Evolutionary conservation across 2,113 vertebrate species (phyloP).

Genomic region (Syngnathus scovelli): DNA sequence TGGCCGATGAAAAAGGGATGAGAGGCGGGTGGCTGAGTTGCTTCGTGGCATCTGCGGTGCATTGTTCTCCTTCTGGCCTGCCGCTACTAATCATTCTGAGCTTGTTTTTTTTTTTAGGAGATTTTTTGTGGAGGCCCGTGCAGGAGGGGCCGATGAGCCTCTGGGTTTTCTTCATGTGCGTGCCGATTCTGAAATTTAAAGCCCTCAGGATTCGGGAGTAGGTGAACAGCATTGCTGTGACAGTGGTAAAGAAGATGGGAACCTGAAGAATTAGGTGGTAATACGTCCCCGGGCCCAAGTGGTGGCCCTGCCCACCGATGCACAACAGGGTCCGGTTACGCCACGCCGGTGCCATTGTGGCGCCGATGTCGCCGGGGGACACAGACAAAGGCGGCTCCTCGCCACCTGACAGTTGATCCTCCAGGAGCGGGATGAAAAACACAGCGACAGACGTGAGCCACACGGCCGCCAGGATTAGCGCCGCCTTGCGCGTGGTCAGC

Average conservation of each 20-base stretch:
- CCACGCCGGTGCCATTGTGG: conserved; percentile 42
- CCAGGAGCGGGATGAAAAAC: conserved; percentile 75
- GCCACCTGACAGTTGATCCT: conserved; percentile 65
- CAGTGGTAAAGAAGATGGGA: conserved; percentile 73
- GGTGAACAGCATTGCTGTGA: conserved; percentile 74
- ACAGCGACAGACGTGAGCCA: conserved; percentile 73
- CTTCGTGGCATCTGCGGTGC: conserved; percentile 49
- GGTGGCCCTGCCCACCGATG: conserved; percentile 60
- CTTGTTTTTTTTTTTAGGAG: conserved; percentile 43
- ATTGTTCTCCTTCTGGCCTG: conserved; percentile 40
- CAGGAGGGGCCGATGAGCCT: conserved; percentile 48
- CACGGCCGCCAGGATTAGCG: conserved; percentile 66
- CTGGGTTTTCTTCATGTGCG: conserved; percentile 68
- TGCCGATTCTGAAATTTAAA: conserved; percentile 76
- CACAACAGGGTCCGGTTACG: conserved; percentile 71
- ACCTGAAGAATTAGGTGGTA: conserved; percentile 76
- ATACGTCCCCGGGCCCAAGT: conserved; percentile 58
- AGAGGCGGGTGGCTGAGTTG: conserved; percentile 66
- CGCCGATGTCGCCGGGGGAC: conserved; percentile 13
- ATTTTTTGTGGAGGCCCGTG: conserved; percentile 39
- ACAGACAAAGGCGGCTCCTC: conserved; percentile 24
- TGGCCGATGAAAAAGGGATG: conserved; percentile 54
- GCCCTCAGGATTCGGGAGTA: conserved; percentile 76
- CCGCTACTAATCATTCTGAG: conserved; percentile 29
- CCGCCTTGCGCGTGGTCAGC: conserved; percentile 67